A percentile compares a stretch with the other conserved stretches of the same genome.
These are phyloP conservation scores for Aphaenogaster floridana DNA, from an alignment of 1,140 invertebrate genomes.

Conservation along the genomic window DNA sequence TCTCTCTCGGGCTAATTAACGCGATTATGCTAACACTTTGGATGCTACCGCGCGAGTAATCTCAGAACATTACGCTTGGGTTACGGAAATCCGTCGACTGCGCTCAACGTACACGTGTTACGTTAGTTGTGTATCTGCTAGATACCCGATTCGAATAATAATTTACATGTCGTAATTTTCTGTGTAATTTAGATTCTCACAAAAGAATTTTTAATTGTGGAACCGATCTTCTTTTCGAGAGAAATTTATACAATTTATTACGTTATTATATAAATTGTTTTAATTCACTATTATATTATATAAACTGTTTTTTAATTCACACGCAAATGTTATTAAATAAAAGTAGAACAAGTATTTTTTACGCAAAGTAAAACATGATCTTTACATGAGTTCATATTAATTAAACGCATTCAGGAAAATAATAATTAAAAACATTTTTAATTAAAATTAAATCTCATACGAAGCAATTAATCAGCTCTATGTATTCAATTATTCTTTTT, in stretches of 20 bases:
- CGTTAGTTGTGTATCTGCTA: neutral
- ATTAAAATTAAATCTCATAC: neutral
- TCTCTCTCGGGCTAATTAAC: constrained; percentile 45
- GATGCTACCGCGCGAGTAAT: constrained; percentile 36
- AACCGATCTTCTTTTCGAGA: neutral
- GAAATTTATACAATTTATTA: constrained; percentile 3
- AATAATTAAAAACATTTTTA: neutral
- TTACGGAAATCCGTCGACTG: constrained; percentile 36
- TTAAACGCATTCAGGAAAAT: neutral
- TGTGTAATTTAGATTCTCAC: neutral
- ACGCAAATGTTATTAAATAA: neutral
- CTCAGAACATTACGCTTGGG: neutral
- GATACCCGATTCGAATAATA: constrained; percentile 1
- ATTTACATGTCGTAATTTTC: neutral
- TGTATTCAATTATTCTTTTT: neutral
- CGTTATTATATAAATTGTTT: neutral
- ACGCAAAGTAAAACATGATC: neutral
- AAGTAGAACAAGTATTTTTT: neutral
- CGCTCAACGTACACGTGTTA: neutral
- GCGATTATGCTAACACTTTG: constrained; percentile 52
- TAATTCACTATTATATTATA: neutral
- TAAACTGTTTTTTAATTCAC: neutral
- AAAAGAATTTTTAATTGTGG: neutral
- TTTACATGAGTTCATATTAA: constrained; percentile 7
- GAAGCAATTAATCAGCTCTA: constrained; percentile 1